These are phyloP conservation scores for Shinisaurus crocodilurus DNA, from an alignment of 2,113 vertebrate species.

Conservation along the genomic window DNA sequence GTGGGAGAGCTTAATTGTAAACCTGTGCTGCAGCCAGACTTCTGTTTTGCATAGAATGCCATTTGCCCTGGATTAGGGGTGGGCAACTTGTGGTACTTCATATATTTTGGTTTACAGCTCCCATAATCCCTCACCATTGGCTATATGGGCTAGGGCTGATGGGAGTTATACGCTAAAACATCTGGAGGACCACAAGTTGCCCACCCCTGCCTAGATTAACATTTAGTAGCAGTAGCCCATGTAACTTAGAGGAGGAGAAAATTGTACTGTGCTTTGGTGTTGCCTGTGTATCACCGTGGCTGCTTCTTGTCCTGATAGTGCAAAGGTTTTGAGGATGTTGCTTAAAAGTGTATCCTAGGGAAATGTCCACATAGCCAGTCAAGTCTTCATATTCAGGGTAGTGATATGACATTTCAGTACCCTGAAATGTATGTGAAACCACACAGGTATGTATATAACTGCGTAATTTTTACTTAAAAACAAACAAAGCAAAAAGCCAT, in stretches of 20 bases:
- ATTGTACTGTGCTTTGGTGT: not conserved
- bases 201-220: not conserved
- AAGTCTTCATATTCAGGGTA: not conserved
- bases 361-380: not conserved
- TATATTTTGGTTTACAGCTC: too few relatives aligned
- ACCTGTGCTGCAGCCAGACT: not conserved
- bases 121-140: too few relatives aligned
- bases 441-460: conserved; percentile 13
- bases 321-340: not conserved
- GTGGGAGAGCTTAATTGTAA: not conserved
- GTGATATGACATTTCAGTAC: not conserved
- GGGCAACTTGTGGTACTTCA: too few relatives aligned
- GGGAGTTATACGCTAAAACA: too few relatives aligned
- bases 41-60: not conserved
- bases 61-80: too few relatives aligned
- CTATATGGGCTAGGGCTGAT: too few relatives aligned
- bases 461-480: not conserved
- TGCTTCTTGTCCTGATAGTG: not conserved
- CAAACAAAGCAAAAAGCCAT: conserved; percentile 18
- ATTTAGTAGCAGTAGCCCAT: not conserved
- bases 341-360: not conserved
- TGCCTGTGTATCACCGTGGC: not conserved
- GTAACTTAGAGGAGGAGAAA: not conserved
- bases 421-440: not conserved
- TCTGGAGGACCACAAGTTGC: too few relatives aligned